Base-by-base conservation (phyloP, 2,888 invertebrate genomes). In the Epinotia nisella region DNA sequence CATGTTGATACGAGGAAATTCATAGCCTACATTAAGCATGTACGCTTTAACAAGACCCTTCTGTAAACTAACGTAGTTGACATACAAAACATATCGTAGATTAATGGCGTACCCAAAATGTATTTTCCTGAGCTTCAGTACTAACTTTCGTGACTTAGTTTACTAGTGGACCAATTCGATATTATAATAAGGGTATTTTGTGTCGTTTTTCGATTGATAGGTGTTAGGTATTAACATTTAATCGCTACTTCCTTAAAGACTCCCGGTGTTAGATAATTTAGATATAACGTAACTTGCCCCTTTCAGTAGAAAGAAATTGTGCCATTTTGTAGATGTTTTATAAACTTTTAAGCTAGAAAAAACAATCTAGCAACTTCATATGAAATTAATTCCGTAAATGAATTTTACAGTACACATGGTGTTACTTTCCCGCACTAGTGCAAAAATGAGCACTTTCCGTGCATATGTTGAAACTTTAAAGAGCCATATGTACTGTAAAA, bases 91-190 rank as follows among this genome's bases (percentile, higher is more conserved):
- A 45, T 45, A 45, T 45, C 45, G 15, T 45, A 45, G 19, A 53
- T n/a, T n/a, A n/a, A n/a, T n/a, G n/a, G 1, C 29, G 17, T 10
- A 24, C 11, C 29, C 29, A 55, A 4, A 3, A 55, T 35, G 17
- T 4, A 5, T 45, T 58, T 15, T 39, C 5, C 7, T 39, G 35
- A 58, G 70, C 7, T 19, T 24, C 55, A 29, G 1, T 45, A 39
- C 17, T 61, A 49, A 66, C 19, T 29, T 55, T 67, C 55, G 60
- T 67, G 62, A 71, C 13, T 56, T 68, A 68, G 72, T 58, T 56
- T 61, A 72, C 17, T 68, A 72, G 68, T 62, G 72, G 72, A 72
- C 72, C 72, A 72, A 72, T 61, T 72, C 45, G 56, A 72, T 62
- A 67, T 21, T 67, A n/a, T 55, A 19, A 15, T 45, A 3, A 3